Conservation (phyloP, 2,888 invertebrate genomes). For the Cataglyphis altisquamis region DNA sequence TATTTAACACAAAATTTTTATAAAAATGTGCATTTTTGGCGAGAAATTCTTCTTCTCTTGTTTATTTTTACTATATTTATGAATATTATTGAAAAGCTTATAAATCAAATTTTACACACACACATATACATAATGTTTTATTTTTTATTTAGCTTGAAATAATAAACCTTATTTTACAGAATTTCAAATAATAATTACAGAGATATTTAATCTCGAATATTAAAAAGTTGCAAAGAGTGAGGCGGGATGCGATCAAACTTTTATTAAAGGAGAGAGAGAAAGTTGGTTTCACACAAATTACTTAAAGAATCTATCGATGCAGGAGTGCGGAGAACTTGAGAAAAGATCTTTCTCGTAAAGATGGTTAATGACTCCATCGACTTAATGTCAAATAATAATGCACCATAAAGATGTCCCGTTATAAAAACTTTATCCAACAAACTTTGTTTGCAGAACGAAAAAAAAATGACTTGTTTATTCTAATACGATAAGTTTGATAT, state of each 20-base stretch:
- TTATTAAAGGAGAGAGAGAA: conserved; percentile 11
- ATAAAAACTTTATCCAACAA: not conserved
- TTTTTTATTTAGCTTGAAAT: conserved; percentile 23
- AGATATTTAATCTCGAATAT: conserved; percentile 46
- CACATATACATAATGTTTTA: not conserved
- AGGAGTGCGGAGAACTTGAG: not conserved
- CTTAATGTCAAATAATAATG: not conserved
- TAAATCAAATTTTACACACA: no score
- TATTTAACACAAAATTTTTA: not conserved
- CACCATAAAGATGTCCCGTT: not conserved
- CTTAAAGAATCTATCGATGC: conserved; percentile 9
- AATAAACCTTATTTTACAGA: conserved; percentile 15
- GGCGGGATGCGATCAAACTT: conserved; percentile 38
- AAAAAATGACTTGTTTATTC: conserved; percentile 2
- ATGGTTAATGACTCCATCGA: not conserved
- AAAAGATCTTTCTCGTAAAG: conserved; percentile 4
- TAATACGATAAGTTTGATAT: not conserved
- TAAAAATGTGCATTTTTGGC: not conserved
- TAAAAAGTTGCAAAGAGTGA: conserved; percentile 34
- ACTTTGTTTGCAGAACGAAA: not conserved
- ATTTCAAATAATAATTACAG: conserved; percentile 35
- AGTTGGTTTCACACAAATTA: conserved; percentile 22
- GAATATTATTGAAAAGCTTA: not conserved
- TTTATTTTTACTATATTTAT: not conserved
- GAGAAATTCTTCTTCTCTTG: not conserved